Base-by-base conservation (phyloP, 2,113 vertebrate species). In the Colaptes auratus region DNA sequence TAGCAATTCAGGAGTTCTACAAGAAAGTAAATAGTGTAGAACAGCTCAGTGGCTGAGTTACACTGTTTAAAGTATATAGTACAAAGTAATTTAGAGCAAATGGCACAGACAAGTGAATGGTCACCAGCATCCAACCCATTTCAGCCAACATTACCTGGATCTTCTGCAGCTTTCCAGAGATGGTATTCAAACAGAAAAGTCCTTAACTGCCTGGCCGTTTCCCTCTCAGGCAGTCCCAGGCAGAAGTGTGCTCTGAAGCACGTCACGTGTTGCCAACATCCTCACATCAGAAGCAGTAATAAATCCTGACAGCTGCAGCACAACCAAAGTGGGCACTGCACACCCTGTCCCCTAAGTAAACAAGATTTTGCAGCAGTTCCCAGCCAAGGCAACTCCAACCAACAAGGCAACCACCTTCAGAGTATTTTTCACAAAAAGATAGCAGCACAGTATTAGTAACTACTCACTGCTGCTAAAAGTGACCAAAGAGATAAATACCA, bases 221-320 rank as follows among this genome's bases (percentile, higher is more conserved):
- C 25, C n/a, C 56, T 72, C 36, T 13, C 20, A 13, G 78, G 44
- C 21, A 70, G 82, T 15, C 46, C 27, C 39, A 9, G 61, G 70
- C 64, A 79, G 73, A 44, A 28, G 7, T 2, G 2, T 25, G 69
- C 35, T 39, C 53, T 1, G 2, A 21, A 82, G 93, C 30, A 8
- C 36, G 89, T 92, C 91, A 69, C 35, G 8, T 23, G 0, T 33
- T 89, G 93, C 90, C 94, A 94, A 42, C 15, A n/a, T 78, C 81
- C 73, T 59, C 84, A n/a, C 36, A 14, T 10, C 67, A 44, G 78
- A 2, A 77, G 78, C 90, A 15, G 59, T 65, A 95, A 83, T 88
- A 87, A 90, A 88, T 53, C 46, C 90, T 2, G 71, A 97, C 97
- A 97, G 98, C 98, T 98, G 97, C 86, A 20, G 82, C 66, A 39